phyloP scores from a whole-genome alignment of 2,888 invertebrate genomes.

The Standfussiana lucernea region DNA sequence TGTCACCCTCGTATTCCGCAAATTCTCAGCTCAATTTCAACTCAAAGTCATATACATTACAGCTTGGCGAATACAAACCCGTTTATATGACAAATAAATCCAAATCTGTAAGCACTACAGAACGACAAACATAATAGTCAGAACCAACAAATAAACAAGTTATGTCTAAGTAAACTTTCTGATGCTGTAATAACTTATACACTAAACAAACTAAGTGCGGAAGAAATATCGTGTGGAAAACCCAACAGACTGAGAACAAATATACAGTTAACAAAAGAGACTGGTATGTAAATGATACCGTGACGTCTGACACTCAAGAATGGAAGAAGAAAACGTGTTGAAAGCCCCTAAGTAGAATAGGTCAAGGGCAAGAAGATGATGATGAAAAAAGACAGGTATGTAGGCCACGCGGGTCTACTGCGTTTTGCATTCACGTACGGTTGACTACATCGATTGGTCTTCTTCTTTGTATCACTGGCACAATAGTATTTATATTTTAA shows the following conservation, averaged over 20 bases:
- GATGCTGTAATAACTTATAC: constrained; percentile 58
- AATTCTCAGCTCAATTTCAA: not conserved
- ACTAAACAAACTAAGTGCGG: constrained; percentile 58
- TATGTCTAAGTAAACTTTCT: constrained; percentile 58
- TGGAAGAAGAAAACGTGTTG: no score
- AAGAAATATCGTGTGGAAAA: constrained; percentile 70
- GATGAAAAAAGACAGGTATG: not conserved
- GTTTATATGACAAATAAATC: not conserved
- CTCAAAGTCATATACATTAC: not conserved
- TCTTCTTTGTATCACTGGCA: not conserved
- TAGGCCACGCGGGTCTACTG: not conserved
- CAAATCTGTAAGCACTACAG: not conserved
- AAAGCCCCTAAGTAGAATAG: no score
- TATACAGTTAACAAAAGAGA: not conserved
- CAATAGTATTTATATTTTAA: not conserved
- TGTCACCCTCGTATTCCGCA: no score
- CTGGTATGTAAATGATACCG: no score
- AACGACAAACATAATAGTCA: constrained; percentile 22
- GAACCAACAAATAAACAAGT: constrained; percentile 57
- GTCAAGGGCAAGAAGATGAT: no score
- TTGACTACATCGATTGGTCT: not conserved
- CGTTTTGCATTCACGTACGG: not conserved
- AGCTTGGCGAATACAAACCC: not conserved
- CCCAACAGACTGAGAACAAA: constrained; percentile 57
- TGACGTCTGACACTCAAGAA: no score